These are phyloP conservation scores for Tretioscincus oriximinensis DNA, from an alignment of 2,113 vertebrate species.

Conservation along the genomic window DNA sequence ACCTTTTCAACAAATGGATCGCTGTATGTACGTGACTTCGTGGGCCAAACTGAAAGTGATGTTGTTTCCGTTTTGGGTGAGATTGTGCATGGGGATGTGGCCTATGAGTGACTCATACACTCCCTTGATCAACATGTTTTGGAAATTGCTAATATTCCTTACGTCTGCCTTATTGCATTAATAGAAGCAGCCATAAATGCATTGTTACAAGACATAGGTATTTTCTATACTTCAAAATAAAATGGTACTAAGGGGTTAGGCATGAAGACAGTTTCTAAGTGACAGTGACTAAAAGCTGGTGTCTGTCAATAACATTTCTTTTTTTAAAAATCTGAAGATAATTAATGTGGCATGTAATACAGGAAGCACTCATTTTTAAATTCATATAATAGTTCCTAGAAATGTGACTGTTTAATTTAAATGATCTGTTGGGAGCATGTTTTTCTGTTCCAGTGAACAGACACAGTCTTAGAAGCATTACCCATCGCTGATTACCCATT, in stretches of 20 bases:
- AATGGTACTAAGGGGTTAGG: neutral
- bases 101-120: neutral
- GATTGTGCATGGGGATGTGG: too few relatives aligned
- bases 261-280: neutral
- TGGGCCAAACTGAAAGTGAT: too few relatives aligned
- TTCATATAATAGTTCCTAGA: neutral
- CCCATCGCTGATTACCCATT: neutral
- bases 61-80: too few relatives aligned
- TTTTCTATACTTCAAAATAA: neutral
- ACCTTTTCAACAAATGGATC: too few relatives aligned
- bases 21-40: too few relatives aligned
- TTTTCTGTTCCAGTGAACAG: slow-evolving; percentile 11
- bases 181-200: neutral
- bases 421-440: slow-evolving; percentile 4
- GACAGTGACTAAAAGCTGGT: neutral
- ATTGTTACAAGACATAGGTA: neutral
- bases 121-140: neutral
- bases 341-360: slow-evolving; percentile 8
- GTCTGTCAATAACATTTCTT: neutral
- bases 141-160: neutral
- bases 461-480: slow-evolving; percentile 9
- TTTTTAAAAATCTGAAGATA: neutral
- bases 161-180: neutral
- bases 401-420: slow-evolving; percentile 9
- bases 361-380: neutral